Conservation (phyloP, 2,888 invertebrate genomes). For the Anodontia alba region DNA sequence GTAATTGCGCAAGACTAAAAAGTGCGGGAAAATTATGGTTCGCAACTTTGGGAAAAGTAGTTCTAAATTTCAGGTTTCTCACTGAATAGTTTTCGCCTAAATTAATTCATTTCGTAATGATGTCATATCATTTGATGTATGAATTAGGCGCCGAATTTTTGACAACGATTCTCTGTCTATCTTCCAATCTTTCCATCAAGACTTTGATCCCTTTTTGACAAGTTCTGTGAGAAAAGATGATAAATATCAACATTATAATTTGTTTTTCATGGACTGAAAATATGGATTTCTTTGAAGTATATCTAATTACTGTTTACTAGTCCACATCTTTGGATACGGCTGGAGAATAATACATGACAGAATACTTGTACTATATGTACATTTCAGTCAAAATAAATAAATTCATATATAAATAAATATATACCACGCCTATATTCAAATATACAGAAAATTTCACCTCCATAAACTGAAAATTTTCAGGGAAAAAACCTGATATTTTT, state of each 20-base stretch:
- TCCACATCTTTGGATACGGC: background rate
- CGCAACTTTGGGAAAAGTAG: background rate
- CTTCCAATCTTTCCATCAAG: background rate
- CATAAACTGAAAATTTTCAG: too few relatives aligned
- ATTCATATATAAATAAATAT: too few relatives aligned
- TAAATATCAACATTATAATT: background rate
- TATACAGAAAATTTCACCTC: too few relatives aligned
- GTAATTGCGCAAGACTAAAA: slow-evolving; percentile 5
- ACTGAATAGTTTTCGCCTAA: background rate
- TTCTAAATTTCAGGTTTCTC: background rate
- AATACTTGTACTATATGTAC: too few relatives aligned
- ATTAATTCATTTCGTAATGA: slow-evolving; percentile 3
- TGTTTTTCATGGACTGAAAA: background rate
- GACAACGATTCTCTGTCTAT: background rate
- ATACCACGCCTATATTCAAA: too few relatives aligned
- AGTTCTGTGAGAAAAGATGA: background rate
- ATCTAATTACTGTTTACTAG: background rate
- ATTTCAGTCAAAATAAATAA: too few relatives aligned
- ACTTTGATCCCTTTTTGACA: slow-evolving; percentile 12
- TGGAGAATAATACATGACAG: too few relatives aligned
- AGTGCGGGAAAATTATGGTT: slow-evolving; percentile 4
- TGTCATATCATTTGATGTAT: slow-evolving; percentile 2
- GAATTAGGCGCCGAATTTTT: slow-evolving; percentile 14
- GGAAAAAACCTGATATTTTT: too few relatives aligned
- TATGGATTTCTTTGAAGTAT: background rate